These are phyloP conservation scores for Pyrocephalus nanus DNA, from an alignment of 2,797 vertebrate genomes.

Conservation along the genomic window DNA sequence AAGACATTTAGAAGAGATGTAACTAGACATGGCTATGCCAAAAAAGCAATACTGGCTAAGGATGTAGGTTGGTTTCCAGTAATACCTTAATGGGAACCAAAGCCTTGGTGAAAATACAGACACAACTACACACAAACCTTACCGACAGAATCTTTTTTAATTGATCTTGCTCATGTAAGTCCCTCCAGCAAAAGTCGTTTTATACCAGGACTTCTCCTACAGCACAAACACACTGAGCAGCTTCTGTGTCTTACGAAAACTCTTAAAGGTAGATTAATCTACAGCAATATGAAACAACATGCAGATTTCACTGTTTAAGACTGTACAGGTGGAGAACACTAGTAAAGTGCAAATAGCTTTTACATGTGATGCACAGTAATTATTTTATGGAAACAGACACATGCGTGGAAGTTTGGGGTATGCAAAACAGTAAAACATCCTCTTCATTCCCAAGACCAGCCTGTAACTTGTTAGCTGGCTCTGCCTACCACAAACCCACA, in stretches of 20 bases:
- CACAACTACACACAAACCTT: neutral
- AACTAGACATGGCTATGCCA: neutral
- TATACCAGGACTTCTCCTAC: neutral
- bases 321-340: neutral
- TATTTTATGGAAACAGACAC: neutral
- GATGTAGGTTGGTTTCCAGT: neutral
- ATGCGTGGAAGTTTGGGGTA: rapidly evolving
- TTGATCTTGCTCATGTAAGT: neutral
- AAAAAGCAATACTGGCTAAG: neutral
- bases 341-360: neutral
- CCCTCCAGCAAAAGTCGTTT: neutral
- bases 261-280: neutral
- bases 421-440: neutral
- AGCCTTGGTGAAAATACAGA: neutral
- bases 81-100: neutral
- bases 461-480: neutral
- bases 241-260: neutral
- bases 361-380: neutral
- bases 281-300: neutral
- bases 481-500: neutral
- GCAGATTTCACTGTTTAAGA: neutral
- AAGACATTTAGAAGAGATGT: neutral
- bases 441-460: neutral
- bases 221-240: rapidly evolving
- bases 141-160: neutral